Evolutionary conservation across 2,888 invertebrate genomes (phyloP).

Genomic region (Perizoma flavofasciatum): DNA sequence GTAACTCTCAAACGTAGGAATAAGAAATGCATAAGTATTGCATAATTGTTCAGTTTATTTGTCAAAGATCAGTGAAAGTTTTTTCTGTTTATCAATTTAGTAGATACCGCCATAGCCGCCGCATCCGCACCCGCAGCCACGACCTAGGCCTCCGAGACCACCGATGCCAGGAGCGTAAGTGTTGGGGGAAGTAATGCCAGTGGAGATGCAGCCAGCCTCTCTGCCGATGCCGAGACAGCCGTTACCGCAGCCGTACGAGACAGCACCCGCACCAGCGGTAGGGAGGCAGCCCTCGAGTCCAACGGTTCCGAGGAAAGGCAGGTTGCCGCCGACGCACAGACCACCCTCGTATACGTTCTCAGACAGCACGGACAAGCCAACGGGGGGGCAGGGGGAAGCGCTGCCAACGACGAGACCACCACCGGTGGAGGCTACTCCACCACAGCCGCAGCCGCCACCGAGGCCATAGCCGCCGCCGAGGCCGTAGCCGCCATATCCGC

Average conservation of each 20-base stretch:
- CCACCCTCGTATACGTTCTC: slow-evolving; percentile 54
- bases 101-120: slow-evolving; percentile 32
- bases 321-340: slow-evolving; percentile 48
- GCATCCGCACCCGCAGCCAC: slow-evolving; percentile 10
- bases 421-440: slow-evolving; percentile 7
- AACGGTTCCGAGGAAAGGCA: slow-evolving; percentile 53
- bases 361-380: slow-evolving; percentile 51
- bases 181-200: slow-evolving; percentile 28
- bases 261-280: slow-evolving; percentile 43
- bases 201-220: slow-evolving; percentile 33
- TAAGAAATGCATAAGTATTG: background rate
- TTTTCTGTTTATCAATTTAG: too few species aligned
- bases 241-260: slow-evolving; percentile 45
- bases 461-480: slow-evolving; percentile 8
- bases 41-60: background rate
- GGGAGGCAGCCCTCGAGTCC: slow-evolving; percentile 49
- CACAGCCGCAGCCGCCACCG: slow-evolving; percentile 29
- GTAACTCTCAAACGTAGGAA: too few species aligned
- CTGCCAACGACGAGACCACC: slow-evolving; percentile 38
- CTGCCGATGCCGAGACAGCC: slow-evolving; percentile 34
- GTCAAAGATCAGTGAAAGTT: background rate
- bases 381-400: slow-evolving; percentile 46
- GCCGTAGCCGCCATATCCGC: background rate
- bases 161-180: slow-evolving; percentile 27
- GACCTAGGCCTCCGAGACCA: slow-evolving; percentile 12